Evolutionary conservation across 1,140 invertebrate genomes (phyloP).

Genomic region (Magallana gigas): DNA sequence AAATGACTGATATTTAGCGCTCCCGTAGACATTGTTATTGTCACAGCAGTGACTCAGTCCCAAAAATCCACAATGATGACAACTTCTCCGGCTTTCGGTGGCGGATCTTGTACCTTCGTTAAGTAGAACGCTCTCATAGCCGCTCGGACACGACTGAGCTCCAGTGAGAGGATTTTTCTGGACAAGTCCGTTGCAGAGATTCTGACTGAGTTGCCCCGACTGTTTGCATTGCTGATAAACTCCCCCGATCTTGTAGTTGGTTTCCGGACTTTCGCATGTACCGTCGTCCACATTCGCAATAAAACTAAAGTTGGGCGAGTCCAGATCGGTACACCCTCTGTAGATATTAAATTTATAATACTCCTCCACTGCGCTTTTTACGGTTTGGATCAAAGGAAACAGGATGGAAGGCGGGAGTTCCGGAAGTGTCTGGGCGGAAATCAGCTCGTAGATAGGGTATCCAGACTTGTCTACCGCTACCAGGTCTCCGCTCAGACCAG

Average conservation of each 20-base stretch:
- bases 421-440: background rate
- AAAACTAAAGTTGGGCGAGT: constrained; percentile 65
- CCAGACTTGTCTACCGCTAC: constrained; percentile 38
- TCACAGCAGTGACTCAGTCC: constrained; percentile 56
- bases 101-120: constrained; percentile 46
- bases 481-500: constrained; percentile 28
- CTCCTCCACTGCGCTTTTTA: constrained; percentile 52
- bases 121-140: constrained; percentile 63
- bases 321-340: constrained; percentile 45
- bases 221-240: constrained; percentile 67
- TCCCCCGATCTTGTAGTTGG: constrained; percentile 69
- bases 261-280: constrained; percentile 37
- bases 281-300: background rate
- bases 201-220: constrained; percentile 36
- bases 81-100: background rate
- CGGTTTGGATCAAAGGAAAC: background rate
- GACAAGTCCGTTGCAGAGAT: constrained; percentile 50
- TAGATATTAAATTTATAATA: constrained; percentile 71
- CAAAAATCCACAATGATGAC: constrained; percentile 25
- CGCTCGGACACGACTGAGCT: constrained; percentile 54
- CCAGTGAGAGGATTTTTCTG: constrained; percentile 70
- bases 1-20: constrained; percentile 55
- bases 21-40: constrained; percentile 44
- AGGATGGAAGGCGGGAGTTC: constrained; percentile 4
- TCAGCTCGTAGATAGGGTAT: constrained; percentile 12